Base-by-base conservation (phyloP, 2,888 invertebrate species). In the Emmelina monodactyla region DNA sequence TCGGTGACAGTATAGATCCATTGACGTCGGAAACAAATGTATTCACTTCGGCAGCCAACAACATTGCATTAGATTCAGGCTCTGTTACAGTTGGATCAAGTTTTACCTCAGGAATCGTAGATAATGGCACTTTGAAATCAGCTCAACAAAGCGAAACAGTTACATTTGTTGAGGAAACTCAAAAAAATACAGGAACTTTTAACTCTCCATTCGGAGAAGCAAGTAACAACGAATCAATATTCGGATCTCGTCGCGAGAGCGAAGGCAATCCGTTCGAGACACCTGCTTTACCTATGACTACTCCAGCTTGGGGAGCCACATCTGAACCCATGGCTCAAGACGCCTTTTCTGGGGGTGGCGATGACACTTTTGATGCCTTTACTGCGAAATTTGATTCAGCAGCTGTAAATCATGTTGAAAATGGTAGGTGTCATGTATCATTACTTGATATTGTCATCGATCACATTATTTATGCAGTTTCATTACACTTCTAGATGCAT, bases 361-460 rank as follows among this genome's bases (percentile, higher is more conserved):
- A 72, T 38, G 78, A 82, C 28, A 82, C 82, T 1, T 94, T 94
- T 48, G 94, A 94, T 62, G 94, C 92, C 0, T 95, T 95, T 51
- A 87, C 93, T 2, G 90, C 92, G 1, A 93, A 94, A 62, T 95
- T 95, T 53, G 94, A 94, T 47, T 88, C 85, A 22, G 87, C 87
- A 3, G 72, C 78, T 30, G 61, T 60, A 12, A 71, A 66, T 41
- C 67, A 64, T 25, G 49, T 62, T 40, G 64, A 63, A 31, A 52
- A 61, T 35, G 66, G 71, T 67, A 53, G 58, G 49, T 56, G 45
- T 16, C 12, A 22, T 32, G 10, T 25, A 19, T 14, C 3, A 29
- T 29, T 11, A 29, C 2, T 13, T 29, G n/a, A n/a, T 7, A 25
- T 25, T 25, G 25, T 19, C 19, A 9, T 19, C 19, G 9, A 7